A percentile compares a stretch with the other conserved stretches of the same genome.
Evolutionary conservation across 2,888 invertebrate genomes (phyloP).

Genomic region (Caradrina clavipalpis): DNA sequence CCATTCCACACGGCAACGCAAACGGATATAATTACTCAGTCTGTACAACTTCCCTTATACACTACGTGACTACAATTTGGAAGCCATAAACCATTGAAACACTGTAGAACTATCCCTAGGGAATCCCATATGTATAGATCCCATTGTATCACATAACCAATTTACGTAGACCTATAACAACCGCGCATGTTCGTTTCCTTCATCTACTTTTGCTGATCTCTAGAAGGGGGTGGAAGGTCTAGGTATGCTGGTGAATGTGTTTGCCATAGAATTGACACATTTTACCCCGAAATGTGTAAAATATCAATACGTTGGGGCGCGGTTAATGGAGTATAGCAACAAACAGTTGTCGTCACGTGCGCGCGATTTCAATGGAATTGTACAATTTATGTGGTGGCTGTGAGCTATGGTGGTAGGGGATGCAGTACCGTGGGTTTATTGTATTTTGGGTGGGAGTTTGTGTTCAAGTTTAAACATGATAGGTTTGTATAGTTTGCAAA

Average conservation of each 20-base stretch:
- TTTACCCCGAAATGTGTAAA: conserved; percentile 79
- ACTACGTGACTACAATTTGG: conserved; percentile 61
- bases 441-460: conserved; percentile 11
- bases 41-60: conserved; percentile 36
- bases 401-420: conserved; percentile 40
- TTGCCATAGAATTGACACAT: conserved; percentile 71
- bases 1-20: not conserved
- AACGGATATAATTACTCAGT: conserved; percentile 2
- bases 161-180: conserved; percentile 59
- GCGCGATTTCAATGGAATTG: conserved; percentile 70
- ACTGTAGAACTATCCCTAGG: conserved; percentile 68
- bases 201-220: conserved; percentile 4
- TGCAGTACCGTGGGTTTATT: conserved; percentile 8
- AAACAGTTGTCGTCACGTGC: conserved; percentile 78
- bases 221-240: conserved; percentile 59
- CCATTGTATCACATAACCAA: conserved; percentile 72
- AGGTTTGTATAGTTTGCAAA: not conserved
- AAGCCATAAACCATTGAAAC: conserved; percentile 68
- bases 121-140: conserved; percentile 74
- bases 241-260: conserved; percentile 65
- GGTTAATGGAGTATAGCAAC: conserved; percentile 80
- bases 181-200: not conserved
- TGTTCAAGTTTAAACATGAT: conserved; percentile 4
- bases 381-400: conserved; percentile 65
- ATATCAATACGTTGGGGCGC: conserved; percentile 73